Evolutionary conservation across 2,888 invertebrate genomes (phyloP), one percentile per base, ranked within the genome.

Genomic region (Megamerina dolium): DNA sequence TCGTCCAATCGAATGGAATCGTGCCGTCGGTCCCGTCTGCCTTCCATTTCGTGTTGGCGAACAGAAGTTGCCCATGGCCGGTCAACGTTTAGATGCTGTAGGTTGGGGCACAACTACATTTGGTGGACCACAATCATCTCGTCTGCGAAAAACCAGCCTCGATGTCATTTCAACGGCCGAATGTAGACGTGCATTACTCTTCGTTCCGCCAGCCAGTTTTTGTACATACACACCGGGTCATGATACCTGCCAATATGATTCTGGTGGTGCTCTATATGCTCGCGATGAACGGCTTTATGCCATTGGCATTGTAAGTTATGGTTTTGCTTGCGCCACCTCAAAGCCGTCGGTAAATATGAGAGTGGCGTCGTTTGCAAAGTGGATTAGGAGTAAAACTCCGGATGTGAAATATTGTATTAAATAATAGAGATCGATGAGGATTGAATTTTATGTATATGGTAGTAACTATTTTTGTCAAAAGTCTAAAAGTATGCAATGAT

Each of bases 61-160:
- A 31, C 53, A 51, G 3, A 41, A 52, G 18, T 57, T 60, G 2
- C 48, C 55, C 1, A 26, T 60, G 19, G 46, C 55, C 26, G 81
- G 81, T 8, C 79, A 65, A 21, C 56, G 55, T 23, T 50, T 69
- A 8, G 52, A 63, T 32, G 60, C 66, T 2, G 60, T 62, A 14
- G 81, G 81, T 30, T 82, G 80, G 81, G 82, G 82, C 32, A 71
- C 74, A 12, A 63, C 67, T 2, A 73, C 73, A 10, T 79, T 74
- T 54, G 75, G 74, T 9, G 80, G 77, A 0, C 64, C 71, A 2
- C 64, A 62, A 42, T 74, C 81, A 0, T 59, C 71, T 4, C 66
- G 67, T 0, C 60, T 82, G 12, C 70, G 74, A 32, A 74, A 77
- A 58, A 76, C 74, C 0, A 63, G 68, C 3, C 53, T 81, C 8